Base-by-base conservation (phyloP, 2,888 invertebrate species). In the Eilema griseolum region DNA sequence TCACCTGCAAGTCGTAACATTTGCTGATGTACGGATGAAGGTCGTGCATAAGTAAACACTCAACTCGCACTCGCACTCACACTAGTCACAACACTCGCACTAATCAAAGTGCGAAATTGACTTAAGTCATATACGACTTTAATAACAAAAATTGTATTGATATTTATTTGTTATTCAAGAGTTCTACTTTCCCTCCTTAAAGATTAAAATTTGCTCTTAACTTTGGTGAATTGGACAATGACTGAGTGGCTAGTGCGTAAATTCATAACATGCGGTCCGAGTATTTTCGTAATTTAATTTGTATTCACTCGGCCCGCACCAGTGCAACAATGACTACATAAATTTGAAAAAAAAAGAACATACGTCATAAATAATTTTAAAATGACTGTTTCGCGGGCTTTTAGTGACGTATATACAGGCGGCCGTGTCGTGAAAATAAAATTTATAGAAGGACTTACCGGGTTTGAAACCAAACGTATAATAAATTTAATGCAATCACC, bases 261-360 rank as follows among this genome's bases (percentile, higher is more conserved):
- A 88, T 86, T 84, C 79, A 83, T 83, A 86, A 81, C 77, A 83
- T 83, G 77, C 76, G 81, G 85, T 74, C 75, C 81, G 83, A 24
- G 65, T 31, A 67, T 72, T 72, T 75, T 66, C 85, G 82, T 82
- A 80, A 81, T 85, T 86, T 81, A 82, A 87, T 89, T 87, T 86
- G 79, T 85, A 86, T 85, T 81, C 82, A n/a, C 31, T 80, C 78
- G 83, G 72, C 61, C 67, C 62, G 73, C 81, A 79, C 74, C 81
- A 84, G 83, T 85, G 84, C 86, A 88, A 91, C 89, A 92, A 90
- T 90, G 89, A 85, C 85, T 78, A 85, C 85, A 86, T 89, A 88
- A 88, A 77, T 70, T 62, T 62, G 62, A 67, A 72, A 67, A 67
- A 67, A 46, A 46, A 46, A 60, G 59, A 88, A 86, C 69, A 71